Evolutionary conservation across 2,113 vertebrate species (phyloP).

Genomic region (Sclerurus mexicanus): DNA sequence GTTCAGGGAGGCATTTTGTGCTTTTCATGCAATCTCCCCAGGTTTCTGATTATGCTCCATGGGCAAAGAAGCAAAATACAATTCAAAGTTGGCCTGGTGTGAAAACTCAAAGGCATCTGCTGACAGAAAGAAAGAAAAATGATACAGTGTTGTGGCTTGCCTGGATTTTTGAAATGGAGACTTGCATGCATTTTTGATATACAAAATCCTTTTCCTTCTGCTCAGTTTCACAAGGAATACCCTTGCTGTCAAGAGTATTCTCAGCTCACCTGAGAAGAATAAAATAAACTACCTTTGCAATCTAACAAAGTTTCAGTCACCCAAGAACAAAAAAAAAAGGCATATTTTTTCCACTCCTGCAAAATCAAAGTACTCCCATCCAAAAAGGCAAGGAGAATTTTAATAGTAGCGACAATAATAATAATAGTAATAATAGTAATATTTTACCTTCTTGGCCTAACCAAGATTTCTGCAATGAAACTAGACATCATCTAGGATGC

Average conservation of each 20-base stretch:
- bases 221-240: background rate
- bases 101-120: slow-evolving; percentile 29
- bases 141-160: background rate
- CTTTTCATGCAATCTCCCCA: background rate
- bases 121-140: slow-evolving; percentile 6
- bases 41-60: slow-evolving; percentile 16
- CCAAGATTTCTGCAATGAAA: background rate
- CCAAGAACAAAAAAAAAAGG: background rate
- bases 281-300: background rate
- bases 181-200: background rate
- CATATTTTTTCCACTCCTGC: background rate
- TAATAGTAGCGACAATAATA: background rate
- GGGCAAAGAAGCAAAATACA: slow-evolving; percentile 16
- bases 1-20: background rate
- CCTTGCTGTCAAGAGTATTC: background rate
- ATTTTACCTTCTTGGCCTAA: background rate
- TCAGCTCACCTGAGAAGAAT: slow-evolving; percentile 1
- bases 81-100: slow-evolving; percentile 10
- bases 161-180: slow-evolving; percentile 16
- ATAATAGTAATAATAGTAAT: background rate
- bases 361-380: background rate
- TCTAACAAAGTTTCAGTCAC: background rate
- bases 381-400: background rate
- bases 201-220: background rate
- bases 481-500: background rate